These are phyloP conservation scores for Halisarca cf. caerulea DNA, from an alignment of 37 sponge, comb jelly and placozoan species.

Conservation along the genomic window DNA sequence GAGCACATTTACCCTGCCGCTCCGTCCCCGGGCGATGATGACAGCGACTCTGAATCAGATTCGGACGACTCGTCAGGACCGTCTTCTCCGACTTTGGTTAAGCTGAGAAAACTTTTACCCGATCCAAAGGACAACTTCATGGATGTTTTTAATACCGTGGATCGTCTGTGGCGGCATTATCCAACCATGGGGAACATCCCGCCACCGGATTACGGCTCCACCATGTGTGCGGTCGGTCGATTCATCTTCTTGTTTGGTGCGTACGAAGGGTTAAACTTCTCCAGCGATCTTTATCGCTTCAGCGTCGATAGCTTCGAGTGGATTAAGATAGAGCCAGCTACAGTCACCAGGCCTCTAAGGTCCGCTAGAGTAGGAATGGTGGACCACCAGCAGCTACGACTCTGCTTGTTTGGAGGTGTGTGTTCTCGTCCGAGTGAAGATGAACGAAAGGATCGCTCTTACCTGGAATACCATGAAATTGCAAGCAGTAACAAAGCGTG, in stretches of 20 bases:
- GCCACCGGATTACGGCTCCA: conserved; percentile 5
- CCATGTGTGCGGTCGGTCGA: neutral
- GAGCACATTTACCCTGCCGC: neutral
- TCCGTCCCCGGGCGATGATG: neutral
- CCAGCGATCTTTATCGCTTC: neutral
- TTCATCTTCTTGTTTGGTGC: neutral
- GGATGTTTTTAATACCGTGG: neutral
- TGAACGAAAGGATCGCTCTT: neutral
- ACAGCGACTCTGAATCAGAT: neutral
- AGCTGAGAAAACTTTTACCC: neutral
- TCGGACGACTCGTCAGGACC: neutral
- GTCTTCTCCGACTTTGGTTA: neutral
- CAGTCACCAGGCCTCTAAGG: neutral
- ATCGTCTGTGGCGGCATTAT: conserved; percentile 19
- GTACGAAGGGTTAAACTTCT: neutral
- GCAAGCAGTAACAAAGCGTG: neutral
- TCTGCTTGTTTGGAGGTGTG: neutral
- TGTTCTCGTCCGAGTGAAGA: neutral
- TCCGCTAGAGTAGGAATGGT: neutral
- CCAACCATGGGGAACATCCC: neutral
- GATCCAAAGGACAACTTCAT: conserved; percentile 1
- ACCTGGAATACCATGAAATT: neutral
- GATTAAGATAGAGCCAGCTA: conserved; percentile 6
- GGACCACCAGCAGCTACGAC: neutral
- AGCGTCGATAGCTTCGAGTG: neutral